A percentile compares a stretch with the other conserved stretches of the same genome.
These are phyloP conservation scores for Athene noctua DNA, from an alignment of 2,113 vertebrate species.

Conservation along the genomic window DNA sequence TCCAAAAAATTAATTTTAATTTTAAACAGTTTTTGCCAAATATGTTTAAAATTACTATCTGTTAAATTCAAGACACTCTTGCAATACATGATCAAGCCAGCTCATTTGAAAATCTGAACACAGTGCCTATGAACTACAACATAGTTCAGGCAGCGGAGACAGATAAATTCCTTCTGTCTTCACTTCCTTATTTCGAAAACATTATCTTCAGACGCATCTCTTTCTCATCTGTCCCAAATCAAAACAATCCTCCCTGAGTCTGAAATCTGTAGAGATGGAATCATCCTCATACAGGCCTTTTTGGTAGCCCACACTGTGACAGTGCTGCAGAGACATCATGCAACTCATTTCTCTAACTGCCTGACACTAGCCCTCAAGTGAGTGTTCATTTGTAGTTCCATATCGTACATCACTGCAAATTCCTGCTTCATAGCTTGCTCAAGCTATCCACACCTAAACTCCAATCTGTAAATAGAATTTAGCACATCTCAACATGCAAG, in stretches of 20 bases:
- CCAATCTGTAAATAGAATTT: background rate
- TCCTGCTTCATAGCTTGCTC: background rate
- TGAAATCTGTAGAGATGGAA: background rate
- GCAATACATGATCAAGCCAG: background rate
- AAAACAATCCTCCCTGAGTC: background rate
- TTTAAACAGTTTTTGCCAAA: background rate
- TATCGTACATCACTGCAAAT: background rate
- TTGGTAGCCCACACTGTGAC: background rate
- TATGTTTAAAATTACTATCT: background rate
- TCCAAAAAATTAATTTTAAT: background rate
- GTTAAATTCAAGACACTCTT: background rate
- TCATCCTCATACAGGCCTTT: background rate
- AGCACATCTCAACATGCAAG: background rate
- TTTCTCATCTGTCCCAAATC: background rate
- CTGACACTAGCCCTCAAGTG: background rate
- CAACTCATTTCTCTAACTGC: background rate
- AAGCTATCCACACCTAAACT: background rate
- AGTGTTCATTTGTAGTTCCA: background rate
- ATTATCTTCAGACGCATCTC: background rate
- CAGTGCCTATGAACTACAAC: background rate
- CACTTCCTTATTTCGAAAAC: background rate
- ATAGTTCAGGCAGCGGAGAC: background rate
- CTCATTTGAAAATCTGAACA: background rate
- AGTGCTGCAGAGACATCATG: background rate
- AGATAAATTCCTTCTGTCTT: background rate